Evolutionary conservation across 2,888 invertebrate species (phyloP).

Genomic region (Marasmarcha lunaedactyla): DNA sequence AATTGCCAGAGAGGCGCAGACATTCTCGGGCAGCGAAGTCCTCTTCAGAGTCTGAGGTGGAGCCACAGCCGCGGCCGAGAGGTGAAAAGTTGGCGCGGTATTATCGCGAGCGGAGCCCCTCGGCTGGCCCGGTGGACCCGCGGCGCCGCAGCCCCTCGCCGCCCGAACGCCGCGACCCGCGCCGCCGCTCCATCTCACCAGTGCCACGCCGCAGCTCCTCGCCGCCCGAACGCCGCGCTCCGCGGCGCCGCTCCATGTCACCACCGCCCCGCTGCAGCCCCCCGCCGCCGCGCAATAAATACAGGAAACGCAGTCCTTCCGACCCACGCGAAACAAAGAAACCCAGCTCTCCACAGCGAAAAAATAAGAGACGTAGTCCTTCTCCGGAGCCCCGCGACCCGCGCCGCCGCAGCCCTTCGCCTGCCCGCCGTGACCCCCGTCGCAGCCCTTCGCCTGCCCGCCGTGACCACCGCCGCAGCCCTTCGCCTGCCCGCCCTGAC

Average conservation of each 20-base stretch:
- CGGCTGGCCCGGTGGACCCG: background rate
- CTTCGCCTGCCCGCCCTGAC: conserved; percentile 23
- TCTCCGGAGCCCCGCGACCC: conserved; percentile 18
- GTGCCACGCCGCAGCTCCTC: no score
- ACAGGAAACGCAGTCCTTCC: background rate
- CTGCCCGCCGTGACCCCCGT: conserved; percentile 4
- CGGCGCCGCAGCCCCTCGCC: conserved; percentile 1
- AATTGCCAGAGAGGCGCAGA: background rate
- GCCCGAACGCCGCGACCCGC: background rate
- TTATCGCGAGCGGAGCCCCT: conserved; percentile 21
- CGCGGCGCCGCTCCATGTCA: no score
- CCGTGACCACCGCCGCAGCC: conserved; percentile 31
- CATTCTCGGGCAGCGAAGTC: conserved; percentile 8
- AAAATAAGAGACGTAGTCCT: conserved; percentile 29
- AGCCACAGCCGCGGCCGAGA: conserved; percentile 28
- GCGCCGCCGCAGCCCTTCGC: conserved; percentile 10
- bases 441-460: conserved; percentile 20
- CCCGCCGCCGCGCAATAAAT: conserved; percentile 2
- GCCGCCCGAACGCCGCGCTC: no score
- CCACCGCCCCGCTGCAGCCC: background rate
- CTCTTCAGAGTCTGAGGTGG: conserved; percentile 40
- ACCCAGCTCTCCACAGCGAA: conserved; percentile 22
- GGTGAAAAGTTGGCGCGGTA: conserved; percentile 25
- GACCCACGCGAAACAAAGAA: conserved; percentile 11
- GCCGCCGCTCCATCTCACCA: no score